Evolutionary conservation across 2,888 invertebrate species (phyloP), one percentile per base, ranked within the genome.

Genomic region (Dascillus cervinus): DNA sequence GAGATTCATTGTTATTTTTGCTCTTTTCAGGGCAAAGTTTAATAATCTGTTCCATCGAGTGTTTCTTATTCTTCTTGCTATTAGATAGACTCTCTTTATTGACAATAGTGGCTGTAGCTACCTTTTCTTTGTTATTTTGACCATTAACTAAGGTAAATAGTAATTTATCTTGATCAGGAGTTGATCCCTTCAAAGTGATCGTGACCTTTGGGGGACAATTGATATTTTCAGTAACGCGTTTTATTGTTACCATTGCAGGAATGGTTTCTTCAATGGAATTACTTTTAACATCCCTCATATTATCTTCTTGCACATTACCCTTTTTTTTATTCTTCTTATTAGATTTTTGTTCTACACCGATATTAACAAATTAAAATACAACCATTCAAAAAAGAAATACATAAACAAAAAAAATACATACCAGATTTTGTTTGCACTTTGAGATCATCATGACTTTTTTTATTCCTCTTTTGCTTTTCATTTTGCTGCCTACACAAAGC

Each of bases 111-210:
- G 33, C 33, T 5, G 37, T 30, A 23, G 31, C 23, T 15, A 29
- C 17, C 15, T 34, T 27, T 31, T 60, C 52, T 28, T 32, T 41
- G 21, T 32, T 39, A 30, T 39, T 49, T 41, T 74, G 72, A 1
- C 76, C 76, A 50, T 76, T 76, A 4, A 78, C 73, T 41, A 84
- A 68, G 1, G 81, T 82, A 52, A 82, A 84, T 2, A 84, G 65
- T 15, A 84, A 70, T 57, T 80, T 78, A 47, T 83, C 82, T 54
- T 82, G 77, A 37, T 79, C 79, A 1, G 80, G 80, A 1, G 79
- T 78, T 32, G 77, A 75, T 3, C 82, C 83, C 52, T 82, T 80
- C 14, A 83, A 66, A 1, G 83, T 83, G 26, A 85, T 83, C 1
- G 83, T 84, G 1, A 84, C 84, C 12, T 79, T 81, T 5, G 83